Percentiles rank a stretch among this genome's conserved stretches.
Conservation (phyloP, 2,113 vertebrate genomes). For the Burhinus bistriatus region DNA sequence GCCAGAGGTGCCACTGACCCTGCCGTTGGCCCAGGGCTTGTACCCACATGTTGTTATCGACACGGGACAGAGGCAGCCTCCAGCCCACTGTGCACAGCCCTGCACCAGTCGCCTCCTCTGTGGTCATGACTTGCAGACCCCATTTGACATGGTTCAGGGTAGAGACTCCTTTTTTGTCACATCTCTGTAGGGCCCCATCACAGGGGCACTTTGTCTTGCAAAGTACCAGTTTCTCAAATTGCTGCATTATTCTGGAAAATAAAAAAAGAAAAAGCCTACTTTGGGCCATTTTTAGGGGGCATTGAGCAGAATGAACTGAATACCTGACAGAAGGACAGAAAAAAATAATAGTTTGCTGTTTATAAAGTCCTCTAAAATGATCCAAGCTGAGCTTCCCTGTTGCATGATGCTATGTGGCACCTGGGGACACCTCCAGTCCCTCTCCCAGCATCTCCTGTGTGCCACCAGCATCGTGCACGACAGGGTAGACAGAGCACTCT, state of each 20-base stretch:
- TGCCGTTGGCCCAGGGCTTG: background rate
- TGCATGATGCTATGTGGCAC: background rate
- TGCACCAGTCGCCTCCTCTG: background rate
- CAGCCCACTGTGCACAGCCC: background rate
- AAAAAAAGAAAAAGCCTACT: background rate
- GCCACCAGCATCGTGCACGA: background rate
- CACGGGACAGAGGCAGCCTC: background rate
- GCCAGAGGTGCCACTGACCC: fast-evolving
- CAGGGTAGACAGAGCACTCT: background rate
- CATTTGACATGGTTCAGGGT: background rate
- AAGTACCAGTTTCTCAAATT: background rate
- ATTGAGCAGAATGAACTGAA: background rate
- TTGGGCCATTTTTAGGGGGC: background rate
- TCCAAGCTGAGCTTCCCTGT: background rate
- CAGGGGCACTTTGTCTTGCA: background rate
- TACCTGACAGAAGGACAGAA: background rate
- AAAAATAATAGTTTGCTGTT: background rate
- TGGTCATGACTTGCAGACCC: background rate
- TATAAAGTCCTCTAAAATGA: background rate
- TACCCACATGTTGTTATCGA: fast-evolving
- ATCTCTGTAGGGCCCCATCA: background rate
- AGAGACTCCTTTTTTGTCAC: background rate
- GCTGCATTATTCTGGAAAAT: background rate
- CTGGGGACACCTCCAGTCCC: background rate
- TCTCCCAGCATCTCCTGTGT: background rate